Base-by-base conservation (phyloP, 2,888 invertebrate species). In the Eupithecia subfuscata region DNA sequence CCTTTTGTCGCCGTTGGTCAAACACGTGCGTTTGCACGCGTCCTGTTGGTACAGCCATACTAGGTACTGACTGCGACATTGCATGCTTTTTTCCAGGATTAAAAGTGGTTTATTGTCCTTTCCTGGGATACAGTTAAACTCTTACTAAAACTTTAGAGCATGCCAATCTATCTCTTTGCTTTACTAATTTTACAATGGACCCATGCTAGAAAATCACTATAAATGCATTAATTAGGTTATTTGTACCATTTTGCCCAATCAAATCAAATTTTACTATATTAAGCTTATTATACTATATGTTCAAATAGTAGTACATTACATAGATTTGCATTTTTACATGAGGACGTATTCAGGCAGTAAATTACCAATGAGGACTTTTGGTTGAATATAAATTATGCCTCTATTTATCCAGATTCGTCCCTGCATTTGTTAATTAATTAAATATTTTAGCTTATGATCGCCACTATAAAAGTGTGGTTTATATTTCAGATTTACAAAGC, bases 1-100 rank as follows among this genome's bases (percentile, higher is more conserved):
- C 87, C 85, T 89, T 91, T 90, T 90, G 90, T 88, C 88, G 90
- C 74, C 92, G 91, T 88, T 91, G 91, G 93, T 85, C 85, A 80
- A 72, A 83, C 92, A 90, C 92, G 92, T 89, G 91, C 71, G 70
- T 81, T 76, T 83, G 88, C 88, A 84, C 88, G 88, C 86, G 81
- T 81, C 85, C 84, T 86, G 34, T 65, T 40, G 14, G 43, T 16
- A 43, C n/a, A 43, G 1, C 14, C 22, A 14, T 60, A 22, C 22
- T 12, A 22, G 2, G 22, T n/a, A 11, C n/a, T 22, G 52, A 11
- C n/a, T 11, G 11, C 9, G 22, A 11, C 22, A 22, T 56, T 11
- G n/a, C 22, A 22, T 22, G 52, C 1, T 30, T 30, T 30, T 30
- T 30, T n/a, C n/a, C n/a, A 30, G 3, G 1, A 37, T 37, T 4